These are phyloP conservation scores for Elgonia sp. DNA, from an alignment of 2,888 invertebrate species.

Conservation along the genomic window DNA sequence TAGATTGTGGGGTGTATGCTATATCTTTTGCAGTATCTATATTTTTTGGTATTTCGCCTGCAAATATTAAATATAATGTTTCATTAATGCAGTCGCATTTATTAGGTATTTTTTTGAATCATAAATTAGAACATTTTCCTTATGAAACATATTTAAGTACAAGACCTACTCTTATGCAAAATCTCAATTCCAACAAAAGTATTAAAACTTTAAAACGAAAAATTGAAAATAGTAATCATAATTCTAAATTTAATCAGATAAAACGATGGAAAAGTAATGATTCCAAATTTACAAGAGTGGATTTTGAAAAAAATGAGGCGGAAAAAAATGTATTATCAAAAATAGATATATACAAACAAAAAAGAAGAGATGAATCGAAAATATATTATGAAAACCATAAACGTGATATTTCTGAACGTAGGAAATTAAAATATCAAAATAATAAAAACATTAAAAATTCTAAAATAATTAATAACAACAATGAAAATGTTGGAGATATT, in stretches of 20 bases:
- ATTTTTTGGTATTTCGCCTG: slow-evolving; percentile 36
- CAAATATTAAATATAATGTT: slow-evolving; percentile 1
- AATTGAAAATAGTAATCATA: too few species aligned
- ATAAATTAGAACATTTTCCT: slow-evolving; percentile 29
- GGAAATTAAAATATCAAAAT: neutral
- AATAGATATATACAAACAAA: too few species aligned
- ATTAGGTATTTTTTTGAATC: slow-evolving; percentile 1
- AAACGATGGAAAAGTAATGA: too few species aligned
- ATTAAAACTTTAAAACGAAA: neutral
- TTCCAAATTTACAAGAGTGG: too few species aligned
- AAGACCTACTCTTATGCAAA: neutral
- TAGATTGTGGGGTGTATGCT: slow-evolving; percentile 25
- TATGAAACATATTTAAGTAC: neutral
- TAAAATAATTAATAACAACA: neutral
- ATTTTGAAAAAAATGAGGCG: too few species aligned
- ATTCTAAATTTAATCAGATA: too few species aligned
- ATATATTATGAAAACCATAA: too few species aligned
- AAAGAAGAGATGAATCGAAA: too few species aligned
- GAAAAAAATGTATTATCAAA: too few species aligned
- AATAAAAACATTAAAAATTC: neutral
- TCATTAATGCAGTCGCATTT: slow-evolving; percentile 5
- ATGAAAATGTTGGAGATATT: neutral
- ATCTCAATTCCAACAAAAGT: neutral
- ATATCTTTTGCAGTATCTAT: slow-evolving; percentile 34
- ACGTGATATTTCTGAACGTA: too few species aligned